Conservation (phyloP, 2,797 vertebrate species). For the Sebastes aleutianus region DNA sequence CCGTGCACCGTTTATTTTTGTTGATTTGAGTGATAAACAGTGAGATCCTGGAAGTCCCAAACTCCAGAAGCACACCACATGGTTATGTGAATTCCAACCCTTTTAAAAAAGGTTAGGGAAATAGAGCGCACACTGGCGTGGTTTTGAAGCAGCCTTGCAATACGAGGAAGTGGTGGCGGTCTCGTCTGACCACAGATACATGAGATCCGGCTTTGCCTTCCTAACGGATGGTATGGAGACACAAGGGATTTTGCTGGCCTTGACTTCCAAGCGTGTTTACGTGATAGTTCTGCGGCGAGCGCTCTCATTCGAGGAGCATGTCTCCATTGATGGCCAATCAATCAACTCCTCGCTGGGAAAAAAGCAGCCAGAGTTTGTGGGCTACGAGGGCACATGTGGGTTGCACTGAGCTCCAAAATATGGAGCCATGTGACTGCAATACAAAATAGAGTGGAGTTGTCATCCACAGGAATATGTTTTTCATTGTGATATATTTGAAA, state of each 20-base stretch:
- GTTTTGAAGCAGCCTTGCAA: constrained; percentile 80
- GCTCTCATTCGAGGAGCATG: constrained; percentile 70
- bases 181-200: constrained; percentile 84
- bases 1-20: constrained; percentile 61
- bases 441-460: constrained; percentile 35
- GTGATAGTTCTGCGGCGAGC: constrained; percentile 67
- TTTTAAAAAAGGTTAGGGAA: constrained; percentile 65
- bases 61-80: constrained; percentile 75
- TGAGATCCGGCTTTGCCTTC: constrained; percentile 82
- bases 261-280: constrained; percentile 82
- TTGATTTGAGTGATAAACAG: constrained; percentile 72
- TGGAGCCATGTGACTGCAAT: constrained; percentile 49
- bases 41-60: constrained; percentile 67
- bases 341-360: constrained; percentile 72
- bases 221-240: constrained; percentile 82
- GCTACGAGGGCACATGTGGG: constrained; percentile 56
- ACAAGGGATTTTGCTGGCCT: constrained; percentile 81
- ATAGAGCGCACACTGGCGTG: constrained; percentile 75
- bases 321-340: constrained; percentile 80
- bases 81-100: constrained; percentile 78
- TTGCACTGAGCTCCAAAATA: constrained; percentile 53
- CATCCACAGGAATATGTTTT: constrained; percentile 25
- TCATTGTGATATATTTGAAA: neutral
- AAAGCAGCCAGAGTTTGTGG: constrained; percentile 61
- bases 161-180: constrained; percentile 85